Evolutionary conservation across 2,113 vertebrate species (phyloP), one percentile per base, ranked within the genome.

Genomic region (Indri indri): DNA sequence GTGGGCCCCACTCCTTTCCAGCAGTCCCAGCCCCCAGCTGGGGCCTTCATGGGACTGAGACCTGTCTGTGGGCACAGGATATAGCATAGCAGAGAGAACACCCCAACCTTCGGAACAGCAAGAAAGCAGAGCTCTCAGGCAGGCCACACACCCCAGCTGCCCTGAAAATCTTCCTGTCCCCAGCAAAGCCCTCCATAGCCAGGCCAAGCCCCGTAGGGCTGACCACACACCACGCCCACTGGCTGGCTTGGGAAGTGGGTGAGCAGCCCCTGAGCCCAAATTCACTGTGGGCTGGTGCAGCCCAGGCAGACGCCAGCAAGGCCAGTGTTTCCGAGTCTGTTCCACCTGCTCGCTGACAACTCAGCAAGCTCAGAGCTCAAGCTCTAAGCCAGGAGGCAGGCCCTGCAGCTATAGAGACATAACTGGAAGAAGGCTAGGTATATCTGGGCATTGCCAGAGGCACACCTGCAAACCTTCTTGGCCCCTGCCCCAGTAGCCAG

Each of bases 171-270:
- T 37, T n/a, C 50, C 9, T 6, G 18, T 63, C 16, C 68, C 84
- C 8, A 3, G 61, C 45, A 34, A 13, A 68, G 76, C 25, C 77
- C 54, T 61, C 63, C 16, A 32, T 6, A 6, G 22, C 70, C 22
- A 8, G 47, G 12, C 23, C n/a, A 37, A 8, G 54, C 22, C 30
- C 61, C 23, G 2, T 17, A 10, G 25, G 8, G 8, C n/a, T 32
- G 34, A 23, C 32, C 50, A 10, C 37, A 17, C 22, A 16, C 52
- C 1, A 0, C 0, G 65, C 52, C 91, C 10, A 2, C 25, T 1
- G 12, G 80, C 16, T 37, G 30, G 45, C 54, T 14, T 27, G 68
- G 71, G 25, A 52, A 79, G 30, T 8, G 25, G 34, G 32, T 6
- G 7, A 54, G 42, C 61, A 40, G 27, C 17, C 23, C 27, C 50